Base-by-base conservation (phyloP, 2,888 invertebrate genomes). In the Dolichopus griseipennis region DNA sequence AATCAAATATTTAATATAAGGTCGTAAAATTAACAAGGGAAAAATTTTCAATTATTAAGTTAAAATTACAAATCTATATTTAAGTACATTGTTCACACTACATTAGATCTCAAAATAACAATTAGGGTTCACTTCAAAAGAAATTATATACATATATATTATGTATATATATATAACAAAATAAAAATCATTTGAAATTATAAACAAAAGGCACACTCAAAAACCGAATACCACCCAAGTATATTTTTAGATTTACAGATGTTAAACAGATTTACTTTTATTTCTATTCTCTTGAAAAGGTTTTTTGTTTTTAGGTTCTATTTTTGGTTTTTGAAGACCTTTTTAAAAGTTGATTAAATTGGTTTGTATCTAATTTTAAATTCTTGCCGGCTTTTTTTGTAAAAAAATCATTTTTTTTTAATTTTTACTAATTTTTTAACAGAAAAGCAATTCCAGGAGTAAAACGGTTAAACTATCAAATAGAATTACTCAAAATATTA, bases 401-500 rank as follows among this genome's bases (percentile, higher is more conserved):
- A 37, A 10, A 10, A 37, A 37, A 10, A 37, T 10, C 4, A 37
- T 37, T 37, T 62, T 18, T 22, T 62, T 62, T 62, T 22, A 5
- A 1, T 22, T 65, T 34, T 2, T 33, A 3, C 3, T 34, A 18
- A 34, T 18, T n/a, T 37, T 37, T 65, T 0, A 6, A 5, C 5
- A 21, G 15, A 9, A 18, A 27, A 22, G 34, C 12, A 34, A 21
- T 10, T 8, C 8, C 33, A 18, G 6, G 10, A 63, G 63, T 33
- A 61, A 27, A 62, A 15, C n/a, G n/a, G 41, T 12, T 21, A 64
- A 7, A 21, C 7, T 61, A 20, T 22, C 52, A 65, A 20, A 34
- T 41, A 65, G 27, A 27, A 27, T n/a, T n/a, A n/a, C n/a, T n/a
- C n/a, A n/a, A 61, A 65, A 52, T 52, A 20, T 43, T 52, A 65